Evolutionary conservation across 2,113 vertebrate genomes (phyloP).

Genomic region (Cyrtonyx montezumae): DNA sequence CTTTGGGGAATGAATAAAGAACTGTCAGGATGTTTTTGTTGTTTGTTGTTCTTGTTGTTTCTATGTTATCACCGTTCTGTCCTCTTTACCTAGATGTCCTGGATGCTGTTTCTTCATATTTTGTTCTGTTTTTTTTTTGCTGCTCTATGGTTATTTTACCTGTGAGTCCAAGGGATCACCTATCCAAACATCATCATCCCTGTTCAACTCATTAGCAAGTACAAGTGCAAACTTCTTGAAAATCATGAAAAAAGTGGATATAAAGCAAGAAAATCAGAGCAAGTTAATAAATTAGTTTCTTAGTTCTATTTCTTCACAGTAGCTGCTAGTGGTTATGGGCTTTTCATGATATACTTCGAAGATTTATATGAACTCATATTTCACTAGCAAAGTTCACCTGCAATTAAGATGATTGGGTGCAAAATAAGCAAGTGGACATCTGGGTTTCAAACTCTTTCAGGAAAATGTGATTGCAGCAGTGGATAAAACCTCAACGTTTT

Average conservation of each 20-base stretch:
- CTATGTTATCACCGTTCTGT: background rate
- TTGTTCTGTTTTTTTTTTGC: background rate
- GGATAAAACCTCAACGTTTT: background rate
- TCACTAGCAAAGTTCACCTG: background rate
- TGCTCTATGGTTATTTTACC: background rate
- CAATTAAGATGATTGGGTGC: background rate
- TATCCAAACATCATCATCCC: background rate
- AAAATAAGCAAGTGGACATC: background rate
- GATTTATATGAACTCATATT: background rate
- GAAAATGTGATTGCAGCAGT: background rate
- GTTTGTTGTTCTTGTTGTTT: background rate
- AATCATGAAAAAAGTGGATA: background rate
- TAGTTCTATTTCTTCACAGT: background rate
- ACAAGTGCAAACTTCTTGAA: background rate
- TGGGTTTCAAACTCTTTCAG: background rate
- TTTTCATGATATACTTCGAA: background rate
- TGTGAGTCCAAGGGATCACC: background rate
- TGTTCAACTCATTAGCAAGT: background rate
- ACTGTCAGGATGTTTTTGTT: background rate
- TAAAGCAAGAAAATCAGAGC: background rate
- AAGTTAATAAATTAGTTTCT: background rate
- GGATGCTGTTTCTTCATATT: background rate
- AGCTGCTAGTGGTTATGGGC: background rate
- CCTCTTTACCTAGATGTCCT: background rate
- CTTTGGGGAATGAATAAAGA: constrained; percentile 11